Percentiles rank a stretch among this genome's conserved stretches.
phyloP scores from a whole-genome alignment of 2,113 vertebrate species.

The Anhinga rufa region DNA sequence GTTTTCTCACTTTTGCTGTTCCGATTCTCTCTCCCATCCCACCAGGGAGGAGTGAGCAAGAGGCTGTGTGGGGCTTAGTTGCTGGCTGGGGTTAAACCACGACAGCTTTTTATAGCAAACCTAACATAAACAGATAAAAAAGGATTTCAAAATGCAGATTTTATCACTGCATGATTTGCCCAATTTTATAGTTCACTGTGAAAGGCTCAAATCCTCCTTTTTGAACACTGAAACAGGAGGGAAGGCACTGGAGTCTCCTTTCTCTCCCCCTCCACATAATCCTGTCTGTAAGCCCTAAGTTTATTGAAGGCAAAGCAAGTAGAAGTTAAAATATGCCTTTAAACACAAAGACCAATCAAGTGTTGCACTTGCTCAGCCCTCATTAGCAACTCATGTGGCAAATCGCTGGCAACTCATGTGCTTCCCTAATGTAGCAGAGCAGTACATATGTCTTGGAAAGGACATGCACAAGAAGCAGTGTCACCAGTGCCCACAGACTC shows the following conservation, averaged over 20 bases:
- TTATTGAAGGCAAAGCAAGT: background rate
- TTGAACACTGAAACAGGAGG: background rate
- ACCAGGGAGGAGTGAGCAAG: background rate
- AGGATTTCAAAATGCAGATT: background rate
- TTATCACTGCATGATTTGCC: background rate
- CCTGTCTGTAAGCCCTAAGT: background rate
- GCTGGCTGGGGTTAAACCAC: background rate
- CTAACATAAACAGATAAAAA: background rate
- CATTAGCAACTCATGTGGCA: background rate
- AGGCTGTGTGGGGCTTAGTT: background rate
- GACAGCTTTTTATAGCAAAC: constrained; percentile 36
- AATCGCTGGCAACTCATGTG: background rate
- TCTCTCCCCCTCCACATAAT: background rate
- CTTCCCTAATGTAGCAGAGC: background rate
- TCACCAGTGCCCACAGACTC: background rate
- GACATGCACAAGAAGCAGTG: background rate
- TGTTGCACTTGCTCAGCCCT: background rate
- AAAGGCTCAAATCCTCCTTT: background rate
- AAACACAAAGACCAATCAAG: background rate
- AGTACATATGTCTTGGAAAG: background rate
- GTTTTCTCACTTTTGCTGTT: background rate
- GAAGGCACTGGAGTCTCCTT: background rate
- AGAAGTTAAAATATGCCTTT: background rate
- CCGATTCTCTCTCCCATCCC: background rate
- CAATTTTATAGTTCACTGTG: background rate